These are phyloP conservation scores for Orchesella cincta DNA, from an alignment of 1,140 invertebrate genomes.

Conservation along the genomic window DNA sequence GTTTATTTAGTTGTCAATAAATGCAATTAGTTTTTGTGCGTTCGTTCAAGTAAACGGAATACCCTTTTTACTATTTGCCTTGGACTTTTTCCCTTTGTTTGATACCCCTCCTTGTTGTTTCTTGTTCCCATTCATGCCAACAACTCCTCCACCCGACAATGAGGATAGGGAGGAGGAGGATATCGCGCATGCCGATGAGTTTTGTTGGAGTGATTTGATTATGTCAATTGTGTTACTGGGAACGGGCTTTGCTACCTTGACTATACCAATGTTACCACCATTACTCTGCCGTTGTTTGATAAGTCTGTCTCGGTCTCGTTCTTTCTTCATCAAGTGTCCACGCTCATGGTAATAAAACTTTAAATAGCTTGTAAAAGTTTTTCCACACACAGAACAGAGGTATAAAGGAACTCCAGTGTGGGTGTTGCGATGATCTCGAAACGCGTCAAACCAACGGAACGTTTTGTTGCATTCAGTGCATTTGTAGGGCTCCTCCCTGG, in stretches of 20 bases:
- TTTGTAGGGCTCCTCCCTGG: constrained; percentile 61
- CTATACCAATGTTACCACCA: constrained; percentile 3
- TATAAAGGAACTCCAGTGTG: constrained; percentile 40
- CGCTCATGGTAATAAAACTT: constrained; percentile 43
- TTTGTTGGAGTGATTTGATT: constrained; percentile 5
- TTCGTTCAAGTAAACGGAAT: too few species aligned
- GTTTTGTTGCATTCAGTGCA: constrained; percentile 64
- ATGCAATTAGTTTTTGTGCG: too few species aligned
- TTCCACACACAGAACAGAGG: constrained; percentile 41
- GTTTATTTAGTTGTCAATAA: too few species aligned
- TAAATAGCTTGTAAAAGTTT: constrained; percentile 40
- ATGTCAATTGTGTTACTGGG: constrained; percentile 17
- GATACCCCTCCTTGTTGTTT: too few species aligned
- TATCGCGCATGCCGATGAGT: not conserved
- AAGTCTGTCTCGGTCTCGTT: constrained; percentile 15
- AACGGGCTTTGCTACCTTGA: not conserved
- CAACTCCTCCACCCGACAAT: too few species aligned
- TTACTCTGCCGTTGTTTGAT: not conserved
- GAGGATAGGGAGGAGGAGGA: too few species aligned
- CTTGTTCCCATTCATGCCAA: too few species aligned
- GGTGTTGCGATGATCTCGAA: constrained; percentile 42
- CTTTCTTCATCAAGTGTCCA: constrained; percentile 40
- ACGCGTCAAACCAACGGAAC: constrained; percentile 60
- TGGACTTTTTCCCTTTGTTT: too few species aligned
- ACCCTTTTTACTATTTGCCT: too few species aligned